A percentile compares a stretch with the other conserved stretches of the same genome.
phyloP scores from a whole-genome alignment of 2,888 invertebrate species.

The Amiota mariae region DNA sequence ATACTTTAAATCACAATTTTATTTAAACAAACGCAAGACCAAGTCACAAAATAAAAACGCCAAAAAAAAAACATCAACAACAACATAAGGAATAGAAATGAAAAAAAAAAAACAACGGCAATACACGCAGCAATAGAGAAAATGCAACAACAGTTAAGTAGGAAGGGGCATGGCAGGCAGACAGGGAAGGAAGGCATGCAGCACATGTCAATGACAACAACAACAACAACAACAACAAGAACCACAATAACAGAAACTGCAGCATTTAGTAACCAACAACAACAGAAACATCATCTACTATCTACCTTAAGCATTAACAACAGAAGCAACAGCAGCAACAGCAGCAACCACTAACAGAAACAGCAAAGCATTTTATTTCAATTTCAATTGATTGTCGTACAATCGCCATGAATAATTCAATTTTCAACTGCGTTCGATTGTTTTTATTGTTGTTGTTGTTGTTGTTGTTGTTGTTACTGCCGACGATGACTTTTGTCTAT shows the following conservation, averaged over 20 bases:
- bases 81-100: not conserved
- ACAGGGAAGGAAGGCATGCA: not conserved
- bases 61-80: constrained; percentile 47
- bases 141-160: not conserved
- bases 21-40: constrained; percentile 34
- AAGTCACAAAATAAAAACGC: constrained; percentile 38
- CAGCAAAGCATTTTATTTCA: constrained; percentile 66
- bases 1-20: constrained; percentile 67
- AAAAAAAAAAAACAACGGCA: not conserved
- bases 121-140: too few relatives aligned
- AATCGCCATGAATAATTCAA: constrained; percentile 73
- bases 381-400: constrained; percentile 73
- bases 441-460: constrained; percentile 36
- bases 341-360: constrained; percentile 25
- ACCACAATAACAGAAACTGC: constrained; percentile 26
- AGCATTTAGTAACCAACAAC: constrained; percentile 1
- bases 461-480: constrained; percentile 47
- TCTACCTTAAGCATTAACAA: constrained; percentile 31
- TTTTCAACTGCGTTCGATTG: constrained; percentile 58
- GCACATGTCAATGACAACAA: constrained; percentile 15
- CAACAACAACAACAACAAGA: not conserved
- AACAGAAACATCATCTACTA: constrained; percentile 31
- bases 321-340: constrained; percentile 25
- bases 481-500: constrained; percentile 60
- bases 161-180: not conserved